Conservation (phyloP, 2,888 invertebrate species). For the Celastrina argiolus region DNA sequence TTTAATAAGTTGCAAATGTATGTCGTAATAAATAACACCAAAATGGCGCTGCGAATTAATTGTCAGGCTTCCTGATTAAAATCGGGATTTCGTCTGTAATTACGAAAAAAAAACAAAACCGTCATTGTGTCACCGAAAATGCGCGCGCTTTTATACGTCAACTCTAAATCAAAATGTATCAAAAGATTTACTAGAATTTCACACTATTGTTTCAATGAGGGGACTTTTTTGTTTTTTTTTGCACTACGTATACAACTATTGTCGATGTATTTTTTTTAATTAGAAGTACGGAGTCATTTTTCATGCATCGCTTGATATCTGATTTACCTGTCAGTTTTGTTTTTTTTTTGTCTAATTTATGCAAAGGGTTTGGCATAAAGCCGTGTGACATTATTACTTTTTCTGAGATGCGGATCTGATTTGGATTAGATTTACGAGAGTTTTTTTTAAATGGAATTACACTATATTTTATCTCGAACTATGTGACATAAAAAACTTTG, state of each 20-base stretch:
- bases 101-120: slow-evolving; percentile 41
- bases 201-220: slow-evolving; percentile 61
- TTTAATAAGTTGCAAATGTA: background rate
- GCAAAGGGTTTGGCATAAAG: slow-evolving; percentile 33
- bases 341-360: slow-evolving; percentile 41
- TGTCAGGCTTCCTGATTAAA: slow-evolving; percentile 46
- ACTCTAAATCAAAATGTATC: slow-evolving; percentile 66
- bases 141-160: slow-evolving; percentile 50
- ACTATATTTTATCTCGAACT: background rate
- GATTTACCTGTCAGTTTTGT: slow-evolving; percentile 67
- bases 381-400: slow-evolving; percentile 25
- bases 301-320: slow-evolving; percentile 75
- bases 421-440: slow-evolving; percentile 15
- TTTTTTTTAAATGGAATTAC: slow-evolving; percentile 4
- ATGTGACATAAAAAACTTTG: background rate
- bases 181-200: slow-evolving; percentile 69
- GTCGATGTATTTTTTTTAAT: slow-evolving; percentile 67
- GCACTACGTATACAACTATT: too few species aligned
- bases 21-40: background rate
- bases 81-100: slow-evolving; percentile 41
- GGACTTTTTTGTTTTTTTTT: slow-evolving; percentile 65
- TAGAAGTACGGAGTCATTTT: slow-evolving; percentile 69
- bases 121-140: slow-evolving; percentile 44
- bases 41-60: slow-evolving; percentile 30
- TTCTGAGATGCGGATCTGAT: slow-evolving; percentile 17